Conservation (phyloP, 1,140 invertebrate species). For the Drosophila ercepeae region DNA sequence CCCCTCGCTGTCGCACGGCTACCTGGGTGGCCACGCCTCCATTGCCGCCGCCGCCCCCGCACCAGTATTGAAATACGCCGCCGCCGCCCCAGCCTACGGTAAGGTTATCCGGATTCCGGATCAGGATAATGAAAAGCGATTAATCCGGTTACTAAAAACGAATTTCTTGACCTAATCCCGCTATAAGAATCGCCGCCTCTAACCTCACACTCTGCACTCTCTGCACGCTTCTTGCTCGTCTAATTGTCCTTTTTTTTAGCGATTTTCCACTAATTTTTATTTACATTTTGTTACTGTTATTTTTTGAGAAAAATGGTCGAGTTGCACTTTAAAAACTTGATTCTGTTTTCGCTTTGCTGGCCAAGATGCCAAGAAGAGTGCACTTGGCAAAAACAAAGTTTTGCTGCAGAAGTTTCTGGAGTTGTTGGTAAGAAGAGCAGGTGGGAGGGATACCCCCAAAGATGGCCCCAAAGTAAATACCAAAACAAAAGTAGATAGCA, state of each 20-base stretch:
- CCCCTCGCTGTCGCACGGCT: slow-evolving; percentile 66
- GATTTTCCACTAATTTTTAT: slow-evolving; percentile 30
- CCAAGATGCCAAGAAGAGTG: slow-evolving; percentile 25
- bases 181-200: slow-evolving; percentile 1
- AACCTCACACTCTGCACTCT: slow-evolving; percentile 19
- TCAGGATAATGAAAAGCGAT: neutral
- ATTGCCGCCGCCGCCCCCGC: slow-evolving; percentile 60
- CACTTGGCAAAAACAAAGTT: slow-evolving; percentile 48
- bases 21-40: slow-evolving; percentile 24
- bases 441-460: neutral
- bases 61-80: slow-evolving; percentile 66
- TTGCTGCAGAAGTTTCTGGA: slow-evolving; percentile 2
- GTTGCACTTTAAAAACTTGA: slow-evolving; percentile 18
- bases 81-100: slow-evolving; percentile 78
- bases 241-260: slow-evolving; percentile 2
- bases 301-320: neutral
- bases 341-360: slow-evolving; percentile 17
- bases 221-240: neutral
- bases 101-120: slow-evolving; percentile 39
- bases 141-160: neutral
- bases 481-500: neutral
- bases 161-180: slow-evolving; percentile 2
- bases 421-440: slow-evolving; percentile 4
- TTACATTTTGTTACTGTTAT: neutral
- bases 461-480: neutral